Base-by-base conservation (phyloP, 2,113 vertebrate species). In the Lasiurus cinereus region DNA sequence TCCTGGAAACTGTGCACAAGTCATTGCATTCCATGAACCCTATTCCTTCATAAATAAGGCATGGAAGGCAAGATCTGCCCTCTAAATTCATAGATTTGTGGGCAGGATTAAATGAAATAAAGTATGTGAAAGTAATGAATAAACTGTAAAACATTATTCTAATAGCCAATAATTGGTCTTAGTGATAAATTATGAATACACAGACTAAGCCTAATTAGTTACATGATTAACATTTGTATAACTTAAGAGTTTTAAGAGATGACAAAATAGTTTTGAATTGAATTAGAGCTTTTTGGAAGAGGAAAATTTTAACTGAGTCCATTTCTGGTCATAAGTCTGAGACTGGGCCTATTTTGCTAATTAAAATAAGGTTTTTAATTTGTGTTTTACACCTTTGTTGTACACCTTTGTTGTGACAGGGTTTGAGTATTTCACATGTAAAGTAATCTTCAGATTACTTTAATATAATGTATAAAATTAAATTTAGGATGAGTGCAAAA, bases 181-280 rank as follows among this genome's bases (percentile, higher is more conserved):
- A n/a, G 29, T 82, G 83, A 78, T 88, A 86, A 88, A 79, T 50
- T 95, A 69, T 70, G 29, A 89, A 70, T 18, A 54, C 39, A 84
- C 33, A 70, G 14, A 62, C 16, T 66, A 50, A 85, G 39, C 56
- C 54, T 56, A 56, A 21, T 50, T 54, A 66, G 90, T 78, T 72
- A 59, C 66, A 93, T 48, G 0, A 15, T 27, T 67, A 93, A 83
- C 67, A 76, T 80, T 95, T 94, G 62, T 2, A 77, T 8, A 59
- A 13, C 29, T 69, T 50, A n/a, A 72, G 74, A 74, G 11, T 48
- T 11, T 87, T 64, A 82, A 91, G 43, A 73, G n/a, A 10, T 74
- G 10, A 33, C 16, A 48, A 21, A 36, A 33, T 56, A 54, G 18
- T 83, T 83, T 89, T 83, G 39, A 95, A 33, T 83, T 50, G 87